Conservation (phyloP, 2,113 vertebrate species). For the Entosphenus tridentatus region DNA sequence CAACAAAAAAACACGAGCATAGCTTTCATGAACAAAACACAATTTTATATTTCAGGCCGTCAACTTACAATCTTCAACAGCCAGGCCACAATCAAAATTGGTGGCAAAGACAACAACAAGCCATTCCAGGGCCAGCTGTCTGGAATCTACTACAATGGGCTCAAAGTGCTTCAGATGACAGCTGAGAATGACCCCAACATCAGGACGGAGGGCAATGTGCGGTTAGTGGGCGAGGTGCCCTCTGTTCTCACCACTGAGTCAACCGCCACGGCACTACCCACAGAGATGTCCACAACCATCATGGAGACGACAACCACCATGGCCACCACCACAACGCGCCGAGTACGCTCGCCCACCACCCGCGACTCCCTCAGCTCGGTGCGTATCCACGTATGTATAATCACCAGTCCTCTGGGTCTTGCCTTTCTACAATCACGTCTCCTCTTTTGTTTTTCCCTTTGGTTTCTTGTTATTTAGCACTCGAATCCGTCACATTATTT, state of each 20-base stretch:
- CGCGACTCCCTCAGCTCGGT: slow-evolving; percentile 4
- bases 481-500: no score
- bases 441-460: no score
- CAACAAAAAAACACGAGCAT: no score
- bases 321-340: slow-evolving; percentile 4
- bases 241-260: slow-evolving; percentile 1
- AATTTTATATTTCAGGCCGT: background rate
- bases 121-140: slow-evolving; percentile 4
- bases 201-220: background rate
- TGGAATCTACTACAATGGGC: slow-evolving; percentile 6
- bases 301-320: slow-evolving; percentile 6
- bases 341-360: slow-evolving; percentile 1
- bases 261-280: background rate
- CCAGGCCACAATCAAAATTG: slow-evolving; percentile 6
- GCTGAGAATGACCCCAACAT: slow-evolving; percentile 2
- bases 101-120: slow-evolving; percentile 5
- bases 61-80: slow-evolving; percentile 5
- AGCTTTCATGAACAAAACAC: no score
- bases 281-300: slow-evolving; percentile 4
- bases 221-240: background rate
- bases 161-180: slow-evolving; percentile 4
- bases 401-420: no score
- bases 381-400: background rate
- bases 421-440: no score
- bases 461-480: no score